phyloP scores from a whole-genome alignment of 2,113 vertebrate species.

The Paedocypris sp. region DNA sequence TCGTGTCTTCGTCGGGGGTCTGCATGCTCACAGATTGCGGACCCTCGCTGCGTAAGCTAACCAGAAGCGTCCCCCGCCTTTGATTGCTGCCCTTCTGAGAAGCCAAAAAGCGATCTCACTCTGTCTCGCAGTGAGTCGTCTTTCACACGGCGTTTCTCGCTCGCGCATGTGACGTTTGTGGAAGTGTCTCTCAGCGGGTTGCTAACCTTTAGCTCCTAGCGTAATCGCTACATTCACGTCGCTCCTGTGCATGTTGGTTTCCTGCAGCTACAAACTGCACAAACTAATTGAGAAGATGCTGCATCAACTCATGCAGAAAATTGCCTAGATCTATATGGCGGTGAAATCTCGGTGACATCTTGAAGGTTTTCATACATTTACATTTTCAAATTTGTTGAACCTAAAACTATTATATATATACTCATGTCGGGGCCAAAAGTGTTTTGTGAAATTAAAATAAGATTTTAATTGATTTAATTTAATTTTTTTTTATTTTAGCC shows the following conservation, averaged over 20 bases:
- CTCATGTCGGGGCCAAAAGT: too few species aligned
- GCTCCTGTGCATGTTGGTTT: conserved; percentile 39
- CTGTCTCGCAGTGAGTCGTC: not conserved
- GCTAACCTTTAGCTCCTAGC: conserved; percentile 34
- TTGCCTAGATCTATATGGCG: conserved; percentile 57
- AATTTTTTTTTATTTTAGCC: too few species aligned
- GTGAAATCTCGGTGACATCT: too few species aligned
- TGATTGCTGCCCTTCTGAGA: too few species aligned
- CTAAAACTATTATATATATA: too few species aligned
- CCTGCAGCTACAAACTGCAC: conserved; percentile 50
- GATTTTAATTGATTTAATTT: too few species aligned
- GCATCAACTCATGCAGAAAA: conserved; percentile 71
- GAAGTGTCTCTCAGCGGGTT: conserved; percentile 15
- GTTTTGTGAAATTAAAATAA: too few species aligned
- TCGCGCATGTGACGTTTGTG: not conserved
- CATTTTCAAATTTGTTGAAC: conserved; percentile 27
- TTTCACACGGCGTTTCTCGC: not conserved
- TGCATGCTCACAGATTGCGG: conserved; percentile 9
- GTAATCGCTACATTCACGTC: conserved; percentile 36
- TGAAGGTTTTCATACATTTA: conserved; percentile 43
- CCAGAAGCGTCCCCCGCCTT: not conserved
- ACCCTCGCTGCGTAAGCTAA: conserved; percentile 6
- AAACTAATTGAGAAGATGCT: conserved; percentile 69
- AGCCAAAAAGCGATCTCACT: too few species aligned
- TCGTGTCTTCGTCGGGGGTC: conserved; percentile 15